These are phyloP conservation scores for Uropsilus gracilis DNA, from an alignment of 2,113 vertebrate genomes.

Conservation along the genomic window DNA sequence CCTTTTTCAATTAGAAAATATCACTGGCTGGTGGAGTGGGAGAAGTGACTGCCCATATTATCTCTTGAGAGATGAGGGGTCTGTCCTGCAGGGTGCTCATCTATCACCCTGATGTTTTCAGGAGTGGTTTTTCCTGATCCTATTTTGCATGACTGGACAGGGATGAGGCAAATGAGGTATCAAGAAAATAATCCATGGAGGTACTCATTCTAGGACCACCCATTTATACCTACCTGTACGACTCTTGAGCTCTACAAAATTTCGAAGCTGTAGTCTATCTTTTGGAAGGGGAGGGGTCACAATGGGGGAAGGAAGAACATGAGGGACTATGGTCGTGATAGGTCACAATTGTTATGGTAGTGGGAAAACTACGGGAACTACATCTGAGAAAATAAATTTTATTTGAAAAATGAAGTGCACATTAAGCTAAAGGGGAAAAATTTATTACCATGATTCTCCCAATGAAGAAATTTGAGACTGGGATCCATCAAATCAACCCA, in stretches of 20 bases:
- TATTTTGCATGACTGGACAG: background rate
- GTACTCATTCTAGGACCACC: background rate
- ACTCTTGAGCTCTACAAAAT: background rate
- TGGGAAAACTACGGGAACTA: too few species aligned
- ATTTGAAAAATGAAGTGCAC: too few species aligned
- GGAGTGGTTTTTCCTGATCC: too few species aligned
- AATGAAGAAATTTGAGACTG: too few species aligned
- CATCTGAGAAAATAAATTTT: too few species aligned
- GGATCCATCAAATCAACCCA: too few species aligned
- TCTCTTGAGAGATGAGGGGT: background rate
- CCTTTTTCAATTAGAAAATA: background rate
- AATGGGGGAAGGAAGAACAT: too few species aligned
- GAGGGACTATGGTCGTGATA: background rate
- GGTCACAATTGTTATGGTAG: too few species aligned
- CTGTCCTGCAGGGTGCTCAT: background rate
- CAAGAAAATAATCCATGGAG: background rate
- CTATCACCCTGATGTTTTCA: too few species aligned
- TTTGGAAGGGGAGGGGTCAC: background rate
- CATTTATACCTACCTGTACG: background rate
- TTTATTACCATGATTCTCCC: too few species aligned
- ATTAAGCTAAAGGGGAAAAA: too few species aligned
- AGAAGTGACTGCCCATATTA: background rate
- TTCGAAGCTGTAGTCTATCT: background rate
- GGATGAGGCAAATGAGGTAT: background rate
- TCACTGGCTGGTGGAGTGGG: background rate